These are phyloP conservation scores for Tenthredo amoena DNA, from an alignment of 2,888 invertebrate genomes.

Conservation along the genomic window DNA sequence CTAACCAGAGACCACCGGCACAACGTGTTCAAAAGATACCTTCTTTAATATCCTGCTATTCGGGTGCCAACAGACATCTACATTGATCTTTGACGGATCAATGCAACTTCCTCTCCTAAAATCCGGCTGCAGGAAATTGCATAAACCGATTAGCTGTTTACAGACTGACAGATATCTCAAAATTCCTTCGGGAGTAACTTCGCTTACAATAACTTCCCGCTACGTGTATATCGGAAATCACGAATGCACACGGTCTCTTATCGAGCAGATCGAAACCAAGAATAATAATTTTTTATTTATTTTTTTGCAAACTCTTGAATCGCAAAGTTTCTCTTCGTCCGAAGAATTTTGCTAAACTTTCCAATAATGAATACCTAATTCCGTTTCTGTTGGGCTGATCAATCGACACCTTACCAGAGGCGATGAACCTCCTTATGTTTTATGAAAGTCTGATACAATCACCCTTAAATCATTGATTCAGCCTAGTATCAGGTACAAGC, in stretches of 20 bases:
- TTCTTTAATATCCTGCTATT: conserved; percentile 37
- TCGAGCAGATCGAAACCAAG: neutral
- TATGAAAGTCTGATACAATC: conserved; percentile 36
- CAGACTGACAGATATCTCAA: neutral
- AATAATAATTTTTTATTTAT: too few relatives aligned
- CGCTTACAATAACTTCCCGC: neutral
- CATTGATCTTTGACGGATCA: conserved; percentile 44
- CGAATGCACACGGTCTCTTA: neutral
- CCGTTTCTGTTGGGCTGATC: conserved; percentile 31
- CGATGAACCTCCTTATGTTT: conserved; percentile 39
- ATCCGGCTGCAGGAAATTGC: neutral
- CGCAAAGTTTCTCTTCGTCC: neutral
- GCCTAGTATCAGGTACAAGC: neutral
- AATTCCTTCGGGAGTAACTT: neutral
- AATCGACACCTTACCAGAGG: neutral
- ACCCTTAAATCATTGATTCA: conserved; percentile 47
- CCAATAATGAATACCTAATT: neutral
- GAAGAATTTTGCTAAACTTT: neutral
- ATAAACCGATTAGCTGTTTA: neutral
- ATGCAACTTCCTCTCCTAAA: conserved; percentile 4
- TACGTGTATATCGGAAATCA: neutral
- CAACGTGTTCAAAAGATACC: conserved; percentile 26
- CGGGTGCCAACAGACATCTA: conserved; percentile 28
- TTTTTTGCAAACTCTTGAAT: too few relatives aligned
- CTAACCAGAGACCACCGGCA: neutral